These are phyloP conservation scores for Eunapius fragilis DNA, from an alignment of 37 sponge, comb jelly and placozoan genomes.

Conservation along the genomic window DNA sequence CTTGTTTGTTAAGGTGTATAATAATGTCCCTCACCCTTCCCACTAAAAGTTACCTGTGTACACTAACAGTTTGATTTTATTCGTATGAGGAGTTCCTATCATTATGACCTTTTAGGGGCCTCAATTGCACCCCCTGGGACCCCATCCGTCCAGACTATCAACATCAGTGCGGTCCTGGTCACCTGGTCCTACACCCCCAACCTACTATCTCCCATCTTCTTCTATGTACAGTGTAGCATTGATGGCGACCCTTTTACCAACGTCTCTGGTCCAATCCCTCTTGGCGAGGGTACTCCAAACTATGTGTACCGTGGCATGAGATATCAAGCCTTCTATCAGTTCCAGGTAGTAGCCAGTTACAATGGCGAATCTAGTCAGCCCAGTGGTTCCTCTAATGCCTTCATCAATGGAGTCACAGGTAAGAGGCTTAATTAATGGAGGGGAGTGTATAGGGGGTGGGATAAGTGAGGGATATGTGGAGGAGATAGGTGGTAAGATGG, in stretches of 20 bases:
- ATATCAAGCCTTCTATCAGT: constrained; percentile 32
- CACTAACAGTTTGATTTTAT: background rate
- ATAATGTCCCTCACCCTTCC: no score
- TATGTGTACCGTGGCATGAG: constrained; percentile 29
- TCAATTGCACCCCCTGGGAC: background rate
- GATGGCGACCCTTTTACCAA: constrained; percentile 33
- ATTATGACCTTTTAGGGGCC: background rate
- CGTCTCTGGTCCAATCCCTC: background rate
- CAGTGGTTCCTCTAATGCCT: background rate
- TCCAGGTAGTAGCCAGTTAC: constrained; percentile 19
- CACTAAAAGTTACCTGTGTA: background rate
- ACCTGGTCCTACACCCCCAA: constrained; percentile 22
- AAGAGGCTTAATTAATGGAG: background rate
- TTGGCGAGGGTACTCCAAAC: background rate
- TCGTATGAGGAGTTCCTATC: background rate
- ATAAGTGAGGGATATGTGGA: background rate
- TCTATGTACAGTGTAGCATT: constrained; percentile 26
- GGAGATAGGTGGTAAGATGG: background rate
- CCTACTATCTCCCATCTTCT: constrained; percentile 5
- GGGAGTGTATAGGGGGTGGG: background rate
- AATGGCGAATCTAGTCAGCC: background rate
- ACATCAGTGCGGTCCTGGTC: constrained; percentile 25
- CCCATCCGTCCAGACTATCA: constrained; percentile 13
- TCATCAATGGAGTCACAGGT: background rate
- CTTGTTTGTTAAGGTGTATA: no score